Base-by-base conservation (phyloP, 2,113 vertebrate genomes). In the Megaceryle maxima region DNA sequence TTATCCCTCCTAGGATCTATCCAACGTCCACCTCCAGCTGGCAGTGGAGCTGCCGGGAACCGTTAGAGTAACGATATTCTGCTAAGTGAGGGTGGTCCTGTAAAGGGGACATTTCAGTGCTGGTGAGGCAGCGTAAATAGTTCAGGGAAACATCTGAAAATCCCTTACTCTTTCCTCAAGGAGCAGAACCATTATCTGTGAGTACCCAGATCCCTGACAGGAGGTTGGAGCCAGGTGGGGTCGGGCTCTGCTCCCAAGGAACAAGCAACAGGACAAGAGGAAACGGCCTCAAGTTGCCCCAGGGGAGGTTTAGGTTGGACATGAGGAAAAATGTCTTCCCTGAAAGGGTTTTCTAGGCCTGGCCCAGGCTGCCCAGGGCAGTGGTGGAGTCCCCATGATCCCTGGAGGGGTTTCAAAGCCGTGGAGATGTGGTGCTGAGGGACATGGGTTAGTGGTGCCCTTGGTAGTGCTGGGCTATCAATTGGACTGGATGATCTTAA, bases 51-150 rank as follows among this genome's bases (percentile, higher is more conserved):
- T 29, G 63, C 39, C 43, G 57, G 79, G 31, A 88, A 50, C 46
- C 35, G 5, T 17, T 2, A 8, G 35, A 37, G 10, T 6, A 16
- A 66, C 0, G 1, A 10, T 19, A 5, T 4, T 44, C 33, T 31
- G 33, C 74, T 84, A 25, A 6, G 33, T 6, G 2, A 11, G 20
- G 1, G 21, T 0, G 46, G 50, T 39, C 4, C 43, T 5, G 19
- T 3, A 5, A 35, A 13, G 21, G 56, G 59, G 51, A 50, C 8
- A 21, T 29, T 33, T 44, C 16, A 6, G 50, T 9, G 44, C 33
- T 46, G 75, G 6, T 4, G 64, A 48, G 33, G 53, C 43, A 76
- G 62, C 5, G 2, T 2, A 24, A 69, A 35, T 5, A 63, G 35
- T 11, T 67, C 44, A 46, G 78, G 43, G 33, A 59, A 81, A 51